Percentiles rank a stretch among this genome's conserved stretches.
Evolutionary conservation across 2,113 vertebrate species (phyloP).

Genomic region (Saimiri boliviensis): DNA sequence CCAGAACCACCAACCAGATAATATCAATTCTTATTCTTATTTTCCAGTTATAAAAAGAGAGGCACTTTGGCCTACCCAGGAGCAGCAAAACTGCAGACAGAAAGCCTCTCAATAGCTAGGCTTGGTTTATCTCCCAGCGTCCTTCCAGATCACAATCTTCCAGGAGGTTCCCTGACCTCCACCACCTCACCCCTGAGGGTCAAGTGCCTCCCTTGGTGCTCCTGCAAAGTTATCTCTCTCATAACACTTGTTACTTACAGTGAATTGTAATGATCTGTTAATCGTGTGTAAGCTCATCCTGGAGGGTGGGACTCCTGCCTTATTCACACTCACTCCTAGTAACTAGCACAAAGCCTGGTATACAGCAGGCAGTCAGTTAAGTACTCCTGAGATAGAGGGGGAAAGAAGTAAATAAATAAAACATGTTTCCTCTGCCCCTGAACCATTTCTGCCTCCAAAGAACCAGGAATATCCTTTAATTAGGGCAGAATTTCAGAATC

Average conservation of each 20-base stretch:
- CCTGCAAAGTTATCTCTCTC: neutral
- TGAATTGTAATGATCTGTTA: neutral
- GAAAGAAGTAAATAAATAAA: neutral
- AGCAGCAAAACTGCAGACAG: neutral
- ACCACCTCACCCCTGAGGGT: neutral
- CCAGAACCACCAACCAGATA: neutral
- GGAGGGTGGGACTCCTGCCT: neutral
- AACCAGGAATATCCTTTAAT: neutral
- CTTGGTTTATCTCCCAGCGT: neutral
- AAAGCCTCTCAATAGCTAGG: neutral
- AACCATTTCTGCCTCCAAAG: neutral
- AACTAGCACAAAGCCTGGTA: neutral
- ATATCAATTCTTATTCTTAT: neutral
- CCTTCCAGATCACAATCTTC: neutral
- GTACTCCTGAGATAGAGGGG: neutral
- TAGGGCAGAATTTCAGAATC: conserved; percentile 8
- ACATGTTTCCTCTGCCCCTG: neutral
- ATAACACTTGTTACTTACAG: neutral
- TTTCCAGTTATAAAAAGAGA: neutral
- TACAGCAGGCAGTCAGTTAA: neutral
- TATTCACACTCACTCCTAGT: neutral
- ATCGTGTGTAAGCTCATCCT: neutral
- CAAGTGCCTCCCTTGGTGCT: neutral
- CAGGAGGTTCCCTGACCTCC: neutral
- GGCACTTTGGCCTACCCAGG: neutral